phyloP scores from a whole-genome alignment of 2,797 vertebrate genomes.

The Spea hammondii region DNA sequence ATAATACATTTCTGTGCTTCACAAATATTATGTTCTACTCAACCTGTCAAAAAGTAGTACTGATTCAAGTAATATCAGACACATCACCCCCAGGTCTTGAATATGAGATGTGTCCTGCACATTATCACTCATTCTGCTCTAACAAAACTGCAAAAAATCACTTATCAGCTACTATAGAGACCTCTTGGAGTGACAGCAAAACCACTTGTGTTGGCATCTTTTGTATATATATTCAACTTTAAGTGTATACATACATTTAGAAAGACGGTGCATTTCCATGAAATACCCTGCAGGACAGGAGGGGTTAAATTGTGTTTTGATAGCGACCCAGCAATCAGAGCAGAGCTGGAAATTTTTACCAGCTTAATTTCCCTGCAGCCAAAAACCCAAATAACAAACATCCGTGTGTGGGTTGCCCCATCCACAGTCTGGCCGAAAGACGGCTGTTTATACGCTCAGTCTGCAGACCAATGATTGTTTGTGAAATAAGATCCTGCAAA shows the following conservation, averaged over 20 bases:
- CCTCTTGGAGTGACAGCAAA: constrained; percentile 20
- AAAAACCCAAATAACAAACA: constrained; percentile 51
- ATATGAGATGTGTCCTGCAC: constrained; percentile 21
- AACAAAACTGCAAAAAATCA: constrained; percentile 37
- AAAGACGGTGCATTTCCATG: neutral
- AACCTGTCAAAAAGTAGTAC: no score
- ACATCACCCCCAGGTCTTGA: constrained; percentile 16
- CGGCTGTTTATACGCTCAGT: constrained; percentile 47
- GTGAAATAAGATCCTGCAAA: constrained; percentile 39
- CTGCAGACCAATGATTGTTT: constrained; percentile 45
- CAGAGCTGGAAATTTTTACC: constrained; percentile 43
- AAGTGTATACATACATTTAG: constrained; percentile 22
- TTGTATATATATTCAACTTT: constrained; percentile 30
- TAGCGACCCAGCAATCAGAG: constrained; percentile 41
- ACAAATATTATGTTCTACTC: no score
- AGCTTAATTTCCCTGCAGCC: constrained; percentile 42
- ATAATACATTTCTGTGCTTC: no score
- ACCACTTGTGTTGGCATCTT: constrained; percentile 5
- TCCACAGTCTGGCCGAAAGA: constrained; percentile 31
- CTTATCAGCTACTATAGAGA: constrained; percentile 31
- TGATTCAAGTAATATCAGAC: neutral
- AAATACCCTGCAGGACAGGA: neutral
- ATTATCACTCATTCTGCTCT: constrained; percentile 30
- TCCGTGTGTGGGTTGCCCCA: constrained; percentile 48
- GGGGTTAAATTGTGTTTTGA: constrained; percentile 41